phyloP scores from a whole-genome alignment of 2,888 invertebrate species.

The Aphidoletes aphidimyza region DNA sequence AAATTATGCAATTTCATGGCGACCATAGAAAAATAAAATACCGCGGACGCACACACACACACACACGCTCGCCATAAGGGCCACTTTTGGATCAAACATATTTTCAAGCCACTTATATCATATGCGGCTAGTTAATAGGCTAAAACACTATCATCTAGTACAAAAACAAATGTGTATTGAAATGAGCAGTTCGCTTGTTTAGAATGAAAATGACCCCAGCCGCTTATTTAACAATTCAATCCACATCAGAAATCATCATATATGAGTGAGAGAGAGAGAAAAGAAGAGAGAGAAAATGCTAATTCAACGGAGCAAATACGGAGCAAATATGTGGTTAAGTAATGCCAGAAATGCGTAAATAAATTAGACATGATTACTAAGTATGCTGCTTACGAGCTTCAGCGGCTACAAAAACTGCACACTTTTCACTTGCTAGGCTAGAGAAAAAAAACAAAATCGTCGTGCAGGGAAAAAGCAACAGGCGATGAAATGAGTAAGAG shows the following conservation, averaged over 20 bases:
- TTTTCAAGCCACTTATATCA: not conserved
- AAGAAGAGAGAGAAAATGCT: not conserved
- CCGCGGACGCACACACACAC: too few species aligned
- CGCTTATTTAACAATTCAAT: conserved; percentile 14
- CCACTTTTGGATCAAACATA: not conserved
- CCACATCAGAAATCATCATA: not conserved
- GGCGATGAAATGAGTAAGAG: not conserved
- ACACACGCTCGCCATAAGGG: not conserved
- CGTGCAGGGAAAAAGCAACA: not conserved
- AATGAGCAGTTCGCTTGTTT: not conserved
- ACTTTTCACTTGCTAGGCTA: not conserved
- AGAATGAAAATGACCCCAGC: conserved; percentile 6
- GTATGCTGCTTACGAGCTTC: not conserved
- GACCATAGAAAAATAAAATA: not conserved
- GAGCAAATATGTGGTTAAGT: conserved; percentile 4
- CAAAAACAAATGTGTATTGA: not conserved
- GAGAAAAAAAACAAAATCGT: not conserved
- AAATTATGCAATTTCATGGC: conserved; percentile 52
- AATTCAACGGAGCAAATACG: not conserved
- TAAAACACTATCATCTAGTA: too few species aligned
- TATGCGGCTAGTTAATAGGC: too few species aligned
- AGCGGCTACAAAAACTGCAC: not conserved
- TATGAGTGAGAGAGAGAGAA: too few species aligned
- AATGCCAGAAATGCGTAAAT: conserved; percentile 8
- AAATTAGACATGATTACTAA: conserved; percentile 33